These are phyloP conservation scores for Pelvicachromis taeniatus DNA, from an alignment of 2,113 vertebrate species.

Conservation along the genomic window DNA sequence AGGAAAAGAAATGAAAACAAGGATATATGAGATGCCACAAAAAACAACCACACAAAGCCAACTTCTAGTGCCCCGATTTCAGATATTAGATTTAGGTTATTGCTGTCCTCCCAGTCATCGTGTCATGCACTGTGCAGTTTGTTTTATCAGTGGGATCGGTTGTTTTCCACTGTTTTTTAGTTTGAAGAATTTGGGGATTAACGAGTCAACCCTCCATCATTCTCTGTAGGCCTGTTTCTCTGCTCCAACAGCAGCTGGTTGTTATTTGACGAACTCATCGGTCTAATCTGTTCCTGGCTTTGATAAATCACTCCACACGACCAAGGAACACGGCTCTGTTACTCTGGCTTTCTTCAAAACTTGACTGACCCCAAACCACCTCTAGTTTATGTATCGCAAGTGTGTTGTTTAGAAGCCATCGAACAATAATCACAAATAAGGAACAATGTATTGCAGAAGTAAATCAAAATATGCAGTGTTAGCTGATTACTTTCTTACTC, in stretches of 20 bases:
- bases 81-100: background rate
- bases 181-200: background rate
- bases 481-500: background rate
- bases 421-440: background rate
- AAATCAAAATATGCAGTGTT: background rate
- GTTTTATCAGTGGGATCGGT: background rate
- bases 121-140: background rate
- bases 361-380: background rate
- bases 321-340: background rate
- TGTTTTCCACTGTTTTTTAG: background rate
- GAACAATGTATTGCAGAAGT: background rate
- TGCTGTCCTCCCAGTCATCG: background rate
- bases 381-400: background rate
- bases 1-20: background rate
- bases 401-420: background rate
- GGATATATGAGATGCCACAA: background rate
- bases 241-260: conserved; percentile 52
- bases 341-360: background rate
- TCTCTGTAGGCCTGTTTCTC: background rate
- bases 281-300: conserved; percentile 12
- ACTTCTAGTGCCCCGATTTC: background rate
- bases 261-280: conserved; percentile 23
- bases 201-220: background rate
- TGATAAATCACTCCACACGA: background rate
- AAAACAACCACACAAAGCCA: background rate